Base-by-base conservation (phyloP, 1,140 invertebrate genomes). In the Cyphomyrmex costatus region DNA sequence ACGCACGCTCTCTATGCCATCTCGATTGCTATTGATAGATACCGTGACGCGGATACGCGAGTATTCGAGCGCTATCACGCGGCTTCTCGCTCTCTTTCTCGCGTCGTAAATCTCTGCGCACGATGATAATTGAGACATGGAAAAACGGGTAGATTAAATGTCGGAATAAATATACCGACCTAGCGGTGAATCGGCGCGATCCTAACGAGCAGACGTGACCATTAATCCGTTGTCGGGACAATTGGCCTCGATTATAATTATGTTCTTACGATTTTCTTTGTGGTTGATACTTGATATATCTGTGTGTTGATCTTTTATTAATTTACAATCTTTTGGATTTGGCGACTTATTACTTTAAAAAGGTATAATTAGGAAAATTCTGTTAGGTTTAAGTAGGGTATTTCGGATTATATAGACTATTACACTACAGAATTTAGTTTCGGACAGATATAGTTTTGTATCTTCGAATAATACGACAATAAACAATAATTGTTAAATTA, bases 21-120 rank as follows among this genome's bases (percentile, higher is more conserved):
- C 36, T 92, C 88, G 89, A 91, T 89, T 83, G 87, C 66, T 91
- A 92, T 91, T 91, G 88, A 92, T 88, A 65, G 90, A 87, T 78
- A 78, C 42, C 63, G 46, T 8, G 33, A 80, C 8, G 1, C 24
- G 42, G 42, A 79, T 79, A 79, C n/a, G 46, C 36, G 33, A 24
- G 19, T 42, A 61, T 42, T 61, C 19, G 56, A 10, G n/a, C n/a
- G 61, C 42, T 30, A 61, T 46, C n/a, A 14, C 36, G 36, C n/a
- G 53, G 36, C 14, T 78, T 73, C 42, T 36, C 71, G 27, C 12
- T 82, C 27, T 49, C 63, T 3, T 10, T 70, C 51, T 60, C 82
- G 56, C 58, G 27, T 86, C 68, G 12, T 68, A 80, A 53, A 70
- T 86, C 60, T 42, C 42, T 56, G 58, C 61, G 33, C 53, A 77